Evolutionary conservation across 1,140 invertebrate species (phyloP).

Genomic region (Ctenoplectra terminalis): DNA sequence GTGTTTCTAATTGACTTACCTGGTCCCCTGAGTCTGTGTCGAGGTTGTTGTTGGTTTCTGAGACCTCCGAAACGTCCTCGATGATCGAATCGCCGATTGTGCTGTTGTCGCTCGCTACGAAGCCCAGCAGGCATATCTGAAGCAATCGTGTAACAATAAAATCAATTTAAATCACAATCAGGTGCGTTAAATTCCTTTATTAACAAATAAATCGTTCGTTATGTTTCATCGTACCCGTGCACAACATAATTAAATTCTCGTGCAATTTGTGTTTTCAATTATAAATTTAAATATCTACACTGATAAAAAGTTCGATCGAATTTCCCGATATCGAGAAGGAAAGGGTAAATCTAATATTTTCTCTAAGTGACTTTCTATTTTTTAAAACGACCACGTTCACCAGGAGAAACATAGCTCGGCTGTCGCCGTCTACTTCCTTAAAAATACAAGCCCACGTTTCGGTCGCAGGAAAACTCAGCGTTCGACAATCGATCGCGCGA

Average conservation of each 20-base stretch:
- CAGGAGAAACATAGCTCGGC: neutral
- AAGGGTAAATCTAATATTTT: too few species aligned
- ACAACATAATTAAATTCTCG: too few species aligned
- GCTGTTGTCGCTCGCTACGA: constrained; percentile 77
- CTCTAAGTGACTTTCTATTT: too few species aligned
- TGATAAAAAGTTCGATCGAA: neutral
- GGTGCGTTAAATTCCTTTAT: too few species aligned
- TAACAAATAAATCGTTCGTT: too few species aligned
- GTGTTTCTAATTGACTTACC: constrained; percentile 65
- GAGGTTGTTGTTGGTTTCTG: constrained; percentile 69
- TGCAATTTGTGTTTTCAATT: too few species aligned
- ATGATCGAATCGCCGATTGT: constrained; percentile 74
- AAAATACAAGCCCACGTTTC: neutral
- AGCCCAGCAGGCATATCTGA: constrained; percentile 78
- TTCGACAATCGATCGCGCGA: constrained; percentile 16
- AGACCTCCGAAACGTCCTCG: constrained; percentile 74
- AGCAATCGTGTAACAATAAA: constrained; percentile 22
- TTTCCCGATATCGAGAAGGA: too few species aligned
- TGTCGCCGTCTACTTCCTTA: neutral
- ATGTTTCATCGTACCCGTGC: too few species aligned
- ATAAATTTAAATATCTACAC: neutral
- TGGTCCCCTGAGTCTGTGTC: constrained; percentile 72
- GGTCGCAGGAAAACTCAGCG: neutral
- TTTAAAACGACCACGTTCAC: neutral
- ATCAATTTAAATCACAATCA: neutral